Base-by-base conservation (phyloP, 37 sponge, comb jelly and placozoan genomes). In the Ephydatia muelleri region DNA sequence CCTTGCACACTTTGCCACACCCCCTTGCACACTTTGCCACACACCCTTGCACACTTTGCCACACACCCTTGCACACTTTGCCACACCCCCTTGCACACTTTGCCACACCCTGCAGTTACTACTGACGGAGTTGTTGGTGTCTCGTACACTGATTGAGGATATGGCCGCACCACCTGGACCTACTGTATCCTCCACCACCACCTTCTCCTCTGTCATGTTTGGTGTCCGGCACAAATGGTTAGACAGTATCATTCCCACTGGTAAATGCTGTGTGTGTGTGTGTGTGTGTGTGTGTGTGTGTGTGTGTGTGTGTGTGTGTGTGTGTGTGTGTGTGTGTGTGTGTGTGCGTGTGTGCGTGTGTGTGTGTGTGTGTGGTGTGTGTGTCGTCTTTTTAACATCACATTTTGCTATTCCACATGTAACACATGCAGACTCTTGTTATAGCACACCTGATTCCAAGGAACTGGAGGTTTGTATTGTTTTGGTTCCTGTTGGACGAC, bases 141-240 rank as follows among this genome's bases (percentile, higher is more conserved):
- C 12, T 31, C 29, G 71, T 8, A 9, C 6, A 70, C 30, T 11
- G 22, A 19, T 11, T 8, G 71, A 23, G 71, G 71, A 19, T 27
- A 70, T 65, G 66, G 66, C 66, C 14, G 66, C 14, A 65, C 14
- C 66, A 65, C 14, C 66, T 65, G 21, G 66, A 65, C 25, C 29
- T 30, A 9, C 30, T 70, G 25, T 22, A 21, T 65, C 66, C 66
- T 65, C 66, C 66, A 65, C 21, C 21, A 21, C 66, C 21, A 14
- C 21, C 66, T 65, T 21, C 21, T 21, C 21, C 25, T 70, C 25
- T 23, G 30, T n/a, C n/a, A 43, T 86, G 30, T 80, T 74, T 65
- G 87, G 87, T 8, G 65, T 75, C 29, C 47, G 87, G 22, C 80
- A 86, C 75, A 79, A 80, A 33, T 86, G 87, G 87, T 33, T 86